phyloP scores from a whole-genome alignment of 1,140 invertebrate genomes.

The Platorchestia sp. region DNA sequence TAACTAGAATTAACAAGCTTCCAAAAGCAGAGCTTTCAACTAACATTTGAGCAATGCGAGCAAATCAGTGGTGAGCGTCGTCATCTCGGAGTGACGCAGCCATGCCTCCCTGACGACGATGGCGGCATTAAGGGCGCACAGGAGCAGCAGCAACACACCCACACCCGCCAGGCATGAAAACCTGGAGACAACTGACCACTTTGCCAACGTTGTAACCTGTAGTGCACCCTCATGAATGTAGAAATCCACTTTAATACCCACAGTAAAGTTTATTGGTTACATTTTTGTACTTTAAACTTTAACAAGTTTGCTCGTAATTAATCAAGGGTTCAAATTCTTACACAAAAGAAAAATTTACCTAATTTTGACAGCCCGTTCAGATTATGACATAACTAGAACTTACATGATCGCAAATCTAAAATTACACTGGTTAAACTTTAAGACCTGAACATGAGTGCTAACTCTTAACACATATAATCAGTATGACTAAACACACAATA shows the following conservation, averaged over 20 bases:
- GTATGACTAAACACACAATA: not conserved
- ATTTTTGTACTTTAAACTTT: not conserved
- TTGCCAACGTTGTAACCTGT: slow-evolving; percentile 70
- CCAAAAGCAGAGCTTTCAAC: too few species aligned
- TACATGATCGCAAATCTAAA: too few species aligned
- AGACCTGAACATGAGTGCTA: too few species aligned
- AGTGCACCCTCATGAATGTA: slow-evolving; percentile 43
- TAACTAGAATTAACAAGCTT: too few species aligned
- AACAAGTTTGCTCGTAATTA: not conserved
- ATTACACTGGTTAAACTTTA: too few species aligned
- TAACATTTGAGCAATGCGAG: not conserved
- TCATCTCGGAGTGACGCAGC: slow-evolving; percentile 35
- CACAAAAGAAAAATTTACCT: not conserved
- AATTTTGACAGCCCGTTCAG: not conserved
- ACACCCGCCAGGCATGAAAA: slow-evolving; percentile 34
- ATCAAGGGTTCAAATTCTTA: not conserved
- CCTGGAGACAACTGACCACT: slow-evolving; percentile 68
- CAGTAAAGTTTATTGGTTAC: not conserved
- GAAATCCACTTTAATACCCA: not conserved
- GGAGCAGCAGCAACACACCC: slow-evolving; percentile 68
- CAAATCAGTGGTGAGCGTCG: not conserved
- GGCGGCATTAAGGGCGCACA: slow-evolving; percentile 68
- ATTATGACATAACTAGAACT: too few species aligned
- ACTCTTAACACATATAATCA: too few species aligned
- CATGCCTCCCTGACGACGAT: slow-evolving; percentile 25